Percentiles rank a stretch among this genome's conserved stretches.
Conservation (phyloP, 2,113 vertebrate species). For the Tylochromis polylepis region DNA sequence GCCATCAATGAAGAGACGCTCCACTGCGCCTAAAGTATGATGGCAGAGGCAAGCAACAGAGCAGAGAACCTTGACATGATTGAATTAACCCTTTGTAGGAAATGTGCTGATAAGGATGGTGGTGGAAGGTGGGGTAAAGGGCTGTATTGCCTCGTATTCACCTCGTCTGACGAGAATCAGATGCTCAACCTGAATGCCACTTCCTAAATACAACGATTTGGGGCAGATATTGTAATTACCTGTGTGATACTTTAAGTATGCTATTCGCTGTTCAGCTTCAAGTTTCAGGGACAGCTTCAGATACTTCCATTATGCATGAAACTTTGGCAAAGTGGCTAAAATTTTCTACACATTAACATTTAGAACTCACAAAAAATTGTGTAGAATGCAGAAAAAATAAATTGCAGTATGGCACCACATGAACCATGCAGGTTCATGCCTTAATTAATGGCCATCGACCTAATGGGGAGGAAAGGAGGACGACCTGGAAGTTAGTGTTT, state of each 20-base stretch:
- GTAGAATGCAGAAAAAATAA: not conserved
- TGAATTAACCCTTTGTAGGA: slow-evolving; percentile 93
- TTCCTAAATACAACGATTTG: slow-evolving; percentile 2
- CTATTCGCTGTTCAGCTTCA: no score
- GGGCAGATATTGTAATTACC: not conserved
- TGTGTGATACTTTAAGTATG: not conserved
- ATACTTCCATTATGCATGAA: not conserved
- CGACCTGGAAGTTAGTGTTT: not conserved
- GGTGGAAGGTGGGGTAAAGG: slow-evolving; percentile 49
- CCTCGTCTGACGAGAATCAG: slow-evolving; percentile 46
- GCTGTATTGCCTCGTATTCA: slow-evolving; percentile 12
- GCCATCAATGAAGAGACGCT: slow-evolving; percentile 97
- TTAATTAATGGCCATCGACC: not conserved
- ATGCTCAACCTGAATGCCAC: slow-evolving; percentile 18
- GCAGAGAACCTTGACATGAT: slow-evolving; percentile 90
- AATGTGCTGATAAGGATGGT: slow-evolving; percentile 65
- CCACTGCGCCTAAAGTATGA: slow-evolving; percentile 96
- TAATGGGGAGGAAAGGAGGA: not conserved
- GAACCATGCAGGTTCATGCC: not conserved
- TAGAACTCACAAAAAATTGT: not conserved
- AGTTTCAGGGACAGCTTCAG: not conserved
- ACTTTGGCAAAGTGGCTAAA: not conserved
- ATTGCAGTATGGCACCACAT: not conserved
- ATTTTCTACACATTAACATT: not conserved
- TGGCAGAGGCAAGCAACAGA: slow-evolving; percentile 85